phyloP scores from a whole-genome alignment of 2,888 invertebrate species.

The Noctua janthina region DNA sequence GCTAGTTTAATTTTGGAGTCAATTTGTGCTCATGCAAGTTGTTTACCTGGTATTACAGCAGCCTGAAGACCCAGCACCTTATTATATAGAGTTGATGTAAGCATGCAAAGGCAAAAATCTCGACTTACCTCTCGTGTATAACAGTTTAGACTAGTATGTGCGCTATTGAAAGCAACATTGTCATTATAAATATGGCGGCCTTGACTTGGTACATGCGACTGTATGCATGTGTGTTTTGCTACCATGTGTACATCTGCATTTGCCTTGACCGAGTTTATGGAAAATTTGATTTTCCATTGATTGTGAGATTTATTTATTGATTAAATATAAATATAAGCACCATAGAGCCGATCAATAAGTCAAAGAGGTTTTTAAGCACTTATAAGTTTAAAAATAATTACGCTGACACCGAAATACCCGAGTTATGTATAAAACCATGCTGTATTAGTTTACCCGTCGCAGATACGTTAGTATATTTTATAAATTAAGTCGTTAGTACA shows the following conservation, averaged over 20 bases:
- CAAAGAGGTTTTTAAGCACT: slow-evolving; percentile 40
- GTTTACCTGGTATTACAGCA: slow-evolving; percentile 80
- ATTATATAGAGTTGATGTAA: slow-evolving; percentile 73
- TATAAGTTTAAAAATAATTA: slow-evolving; percentile 21
- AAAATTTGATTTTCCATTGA: slow-evolving; percentile 54
- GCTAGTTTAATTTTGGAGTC: slow-evolving; percentile 88
- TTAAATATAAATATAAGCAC: slow-evolving; percentile 9
- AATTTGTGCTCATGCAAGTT: slow-evolving; percentile 81
- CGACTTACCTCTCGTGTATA: slow-evolving; percentile 84
- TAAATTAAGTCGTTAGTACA: slow-evolving; percentile 23
- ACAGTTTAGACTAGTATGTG: slow-evolving; percentile 80
- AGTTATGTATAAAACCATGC: slow-evolving; percentile 62
- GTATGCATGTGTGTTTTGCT: slow-evolving; percentile 68
- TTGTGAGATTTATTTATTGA: slow-evolving; percentile 25
- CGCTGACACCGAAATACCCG: slow-evolving; percentile 52
- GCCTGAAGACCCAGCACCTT: slow-evolving; percentile 84
- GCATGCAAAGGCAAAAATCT: slow-evolving; percentile 79
- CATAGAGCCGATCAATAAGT: slow-evolving; percentile 26
- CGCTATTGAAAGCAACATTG: slow-evolving; percentile 79
- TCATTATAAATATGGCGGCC: slow-evolving; percentile 81
- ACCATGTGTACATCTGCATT: slow-evolving; percentile 69
- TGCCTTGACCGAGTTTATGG: slow-evolving; percentile 75
- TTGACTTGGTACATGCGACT: slow-evolving; percentile 78
- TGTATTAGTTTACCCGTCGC: slow-evolving; percentile 45
- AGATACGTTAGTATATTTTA: slow-evolving; percentile 15